Percentiles rank a stretch among this genome's conserved stretches.
Evolutionary conservation across 2,888 invertebrate species (phyloP).

Genomic region (Cephonodes hylas): DNA sequence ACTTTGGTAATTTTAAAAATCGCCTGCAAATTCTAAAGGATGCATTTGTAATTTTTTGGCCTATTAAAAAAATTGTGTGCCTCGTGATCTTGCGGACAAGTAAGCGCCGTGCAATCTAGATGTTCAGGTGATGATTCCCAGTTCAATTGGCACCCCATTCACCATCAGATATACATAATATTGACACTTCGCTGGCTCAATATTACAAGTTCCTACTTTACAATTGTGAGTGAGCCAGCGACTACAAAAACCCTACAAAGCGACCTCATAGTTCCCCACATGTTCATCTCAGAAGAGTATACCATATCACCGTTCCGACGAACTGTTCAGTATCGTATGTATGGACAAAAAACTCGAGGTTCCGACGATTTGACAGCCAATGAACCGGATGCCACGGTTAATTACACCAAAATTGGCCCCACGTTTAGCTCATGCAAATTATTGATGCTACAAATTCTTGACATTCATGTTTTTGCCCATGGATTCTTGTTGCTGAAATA

Average conservation of each 20-base stretch:
- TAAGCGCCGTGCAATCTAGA: too few species aligned
- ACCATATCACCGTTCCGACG: slow-evolving; percentile 40
- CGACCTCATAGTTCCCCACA: not conserved
- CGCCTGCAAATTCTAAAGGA: too few species aligned
- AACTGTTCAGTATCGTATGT: slow-evolving; percentile 64
- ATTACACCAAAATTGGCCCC: slow-evolving; percentile 71
- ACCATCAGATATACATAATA: too few species aligned
- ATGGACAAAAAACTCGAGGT: slow-evolving; percentile 42
- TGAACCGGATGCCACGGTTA: slow-evolving; percentile 73
- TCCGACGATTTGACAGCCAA: slow-evolving; percentile 68
- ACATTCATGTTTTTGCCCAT: not conserved
- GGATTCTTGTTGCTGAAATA: not conserved
- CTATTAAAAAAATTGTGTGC: too few species aligned
- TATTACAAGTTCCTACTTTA: too few species aligned
- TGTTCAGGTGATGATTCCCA: too few species aligned
- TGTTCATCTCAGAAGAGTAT: not conserved
- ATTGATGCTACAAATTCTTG: not conserved
- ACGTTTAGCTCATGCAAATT: slow-evolving; percentile 38
- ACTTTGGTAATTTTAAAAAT: too few species aligned
- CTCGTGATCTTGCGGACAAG: too few species aligned
- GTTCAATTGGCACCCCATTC: too few species aligned
- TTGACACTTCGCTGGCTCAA: too few species aligned
- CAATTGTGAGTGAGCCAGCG: too few species aligned
- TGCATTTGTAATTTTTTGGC: too few species aligned
- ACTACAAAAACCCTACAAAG: not conserved